A percentile compares a stretch with the other conserved stretches of the same genome.
phyloP scores from a whole-genome alignment of 2,888 invertebrate species.

The Myopa tessellatipennis region DNA sequence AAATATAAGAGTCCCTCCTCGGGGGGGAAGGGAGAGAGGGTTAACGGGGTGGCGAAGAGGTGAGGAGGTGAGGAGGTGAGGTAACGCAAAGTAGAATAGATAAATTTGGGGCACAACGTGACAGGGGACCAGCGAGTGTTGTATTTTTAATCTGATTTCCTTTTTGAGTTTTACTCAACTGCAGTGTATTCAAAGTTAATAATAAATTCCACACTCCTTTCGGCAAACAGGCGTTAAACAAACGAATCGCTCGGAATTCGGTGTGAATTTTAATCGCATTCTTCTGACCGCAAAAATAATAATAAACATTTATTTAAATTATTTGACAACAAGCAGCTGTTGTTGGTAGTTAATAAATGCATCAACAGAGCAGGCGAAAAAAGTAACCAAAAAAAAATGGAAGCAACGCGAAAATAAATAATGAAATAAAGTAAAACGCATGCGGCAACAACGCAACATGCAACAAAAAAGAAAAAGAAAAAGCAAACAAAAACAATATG shows the following conservation, averaged over 20 bases:
- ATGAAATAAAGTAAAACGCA: background rate
- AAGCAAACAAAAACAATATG: background rate
- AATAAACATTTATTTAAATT: slow-evolving; percentile 16
- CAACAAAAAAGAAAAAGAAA: background rate
- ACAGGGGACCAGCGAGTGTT: no score
- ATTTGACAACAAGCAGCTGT: slow-evolving; percentile 10
- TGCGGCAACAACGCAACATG: background rate
- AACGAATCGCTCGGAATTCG: background rate
- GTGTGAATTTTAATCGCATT: background rate
- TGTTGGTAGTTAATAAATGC: slow-evolving; percentile 20
- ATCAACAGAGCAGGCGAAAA: background rate
- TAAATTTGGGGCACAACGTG: no score
- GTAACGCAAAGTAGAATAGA: no score
- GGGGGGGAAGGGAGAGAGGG: background rate
- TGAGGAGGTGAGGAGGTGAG: no score
- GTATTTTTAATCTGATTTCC: no score
- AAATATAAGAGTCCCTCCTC: background rate
- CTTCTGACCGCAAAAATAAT: background rate
- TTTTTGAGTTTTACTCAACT: no score
- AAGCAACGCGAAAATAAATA: background rate
- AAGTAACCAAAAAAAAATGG: background rate
- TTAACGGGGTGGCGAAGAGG: background rate
- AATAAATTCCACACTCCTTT: background rate
- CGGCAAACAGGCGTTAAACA: background rate
- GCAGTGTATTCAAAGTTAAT: background rate